These are phyloP conservation scores for Caenorhabditis tropicalis DNA, from an alignment of 1,140 invertebrate species.

Conservation along the genomic window DNA sequence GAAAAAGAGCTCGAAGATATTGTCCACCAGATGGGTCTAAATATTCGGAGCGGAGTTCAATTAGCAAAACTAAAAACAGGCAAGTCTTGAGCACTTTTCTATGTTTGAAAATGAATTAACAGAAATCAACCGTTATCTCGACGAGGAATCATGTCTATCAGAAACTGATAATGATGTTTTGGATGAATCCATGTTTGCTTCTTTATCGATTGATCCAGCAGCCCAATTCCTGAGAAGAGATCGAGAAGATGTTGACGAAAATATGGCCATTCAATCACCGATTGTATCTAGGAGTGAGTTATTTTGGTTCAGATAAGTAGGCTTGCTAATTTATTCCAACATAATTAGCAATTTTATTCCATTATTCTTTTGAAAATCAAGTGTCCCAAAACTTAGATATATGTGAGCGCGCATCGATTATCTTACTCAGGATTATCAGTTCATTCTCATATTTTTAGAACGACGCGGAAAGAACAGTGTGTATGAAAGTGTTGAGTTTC, in stretches of 20 bases:
- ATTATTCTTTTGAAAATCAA: no score
- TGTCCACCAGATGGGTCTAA: not conserved
- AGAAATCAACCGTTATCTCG: not conserved
- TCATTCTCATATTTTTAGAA: no score
- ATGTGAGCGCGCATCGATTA: no score
- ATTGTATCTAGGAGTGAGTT: slow-evolving; percentile 28
- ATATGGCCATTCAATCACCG: not conserved
- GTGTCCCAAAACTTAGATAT: no score
- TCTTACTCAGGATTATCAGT: no score
- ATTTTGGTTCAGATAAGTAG: no score
- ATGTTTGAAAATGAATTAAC: not conserved
- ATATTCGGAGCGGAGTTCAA: not conserved
- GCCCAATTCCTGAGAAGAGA: not conserved
- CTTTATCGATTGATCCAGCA: not conserved
- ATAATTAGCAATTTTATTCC: no score
- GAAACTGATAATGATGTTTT: not conserved
- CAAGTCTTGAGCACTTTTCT: not conserved
- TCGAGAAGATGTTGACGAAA: no score
- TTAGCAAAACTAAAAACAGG: not conserved
- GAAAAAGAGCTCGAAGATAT: slow-evolving; percentile 25
- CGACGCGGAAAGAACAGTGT: not conserved
- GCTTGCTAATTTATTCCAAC: no score
- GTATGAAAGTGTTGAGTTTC: slow-evolving; percentile 11
- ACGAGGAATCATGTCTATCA: not conserved
- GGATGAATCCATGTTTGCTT: not conserved